These are phyloP conservation scores for Salticus scenicus DNA, from an alignment of 2,888 invertebrate species.

Conservation along the genomic window DNA sequence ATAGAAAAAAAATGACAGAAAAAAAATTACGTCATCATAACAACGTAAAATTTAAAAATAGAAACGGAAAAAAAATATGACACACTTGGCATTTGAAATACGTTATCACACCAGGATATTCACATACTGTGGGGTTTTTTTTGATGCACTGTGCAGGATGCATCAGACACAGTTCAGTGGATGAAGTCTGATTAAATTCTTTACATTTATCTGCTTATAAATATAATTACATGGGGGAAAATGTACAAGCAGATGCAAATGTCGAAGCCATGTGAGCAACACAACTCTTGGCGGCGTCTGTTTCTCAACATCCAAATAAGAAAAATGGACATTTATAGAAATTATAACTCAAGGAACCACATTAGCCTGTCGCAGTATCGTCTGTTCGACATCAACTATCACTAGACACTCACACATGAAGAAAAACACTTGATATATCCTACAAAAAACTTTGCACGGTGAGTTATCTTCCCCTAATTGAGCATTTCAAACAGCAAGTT, in stretches of 20 bases:
- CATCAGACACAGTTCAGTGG: not conserved
- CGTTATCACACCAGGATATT: slow-evolving; percentile 1
- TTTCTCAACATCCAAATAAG: not conserved
- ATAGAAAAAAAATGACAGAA: too few species aligned
- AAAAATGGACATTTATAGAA: slow-evolving; percentile 16
- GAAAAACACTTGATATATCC: slow-evolving; percentile 26
- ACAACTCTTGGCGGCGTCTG: not conserved
- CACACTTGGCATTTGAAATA: not conserved
- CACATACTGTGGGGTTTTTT: not conserved
- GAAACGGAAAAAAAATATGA: too few species aligned
- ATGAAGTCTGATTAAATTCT: not conserved
- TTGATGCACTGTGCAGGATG: not conserved
- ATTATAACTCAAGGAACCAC: slow-evolving; percentile 20
- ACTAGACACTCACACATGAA: slow-evolving; percentile 38
- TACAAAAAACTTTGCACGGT: slow-evolving; percentile 26
- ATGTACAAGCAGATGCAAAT: slow-evolving; percentile 14
- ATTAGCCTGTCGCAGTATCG: slow-evolving; percentile 1
- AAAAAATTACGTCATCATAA: too few species aligned
- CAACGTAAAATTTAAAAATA: too few species aligned
- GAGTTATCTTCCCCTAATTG: slow-evolving; percentile 24
- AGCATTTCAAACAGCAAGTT: slow-evolving; percentile 47
- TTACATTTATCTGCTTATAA: not conserved
- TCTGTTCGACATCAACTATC: slow-evolving; percentile 16
- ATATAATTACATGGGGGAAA: not conserved
- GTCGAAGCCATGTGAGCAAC: not conserved